Evolutionary conservation across 1,140 invertebrate species (phyloP), one percentile per base, ranked within the genome.

Genomic region (Brachystomella parvula): DNA sequence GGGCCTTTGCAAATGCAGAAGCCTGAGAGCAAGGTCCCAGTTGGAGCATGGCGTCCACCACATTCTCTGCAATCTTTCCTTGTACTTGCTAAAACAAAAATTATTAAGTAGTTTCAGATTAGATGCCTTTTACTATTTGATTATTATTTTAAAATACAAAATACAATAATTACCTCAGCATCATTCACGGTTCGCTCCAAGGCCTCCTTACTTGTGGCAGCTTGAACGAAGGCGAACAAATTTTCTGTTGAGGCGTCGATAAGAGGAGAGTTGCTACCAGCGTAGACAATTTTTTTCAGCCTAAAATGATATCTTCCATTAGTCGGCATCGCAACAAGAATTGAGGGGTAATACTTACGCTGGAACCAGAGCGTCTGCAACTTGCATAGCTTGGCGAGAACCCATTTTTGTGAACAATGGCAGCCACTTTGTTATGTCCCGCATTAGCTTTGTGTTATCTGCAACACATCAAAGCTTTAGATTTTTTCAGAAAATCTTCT

Each of bases 351-450:
- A 53, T 6, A 53, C 9, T 53, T 53, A 53, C 49, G 49, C 49
- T 53, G 49, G 49, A 19, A 53, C 49, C 6, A 53, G 49, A 53
- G 49, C 49, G 3, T 53, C 49, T 26, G 49, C 49, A 53, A 53
- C 24, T 3, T 17, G 49, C 3, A 53, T 12, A 6, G 12, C 49
- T 24, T 53, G 49, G 12, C 3, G 15, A 12, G 24, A 26, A 19
- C 49, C 49, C 21, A 53, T 9, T 24, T 53, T 53, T 24, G 49
- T 6, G 21, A 19, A 53, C 15, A 53, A 3, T 24, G 49, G 49
- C 6, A 53, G 49, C 49, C 49, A 53, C 12, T 24, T 53, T 12
- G 15, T 53, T 6, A 53, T 53, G 3, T 53, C 49, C 24, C 49
- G 49, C 15, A 19, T 6, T 26, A 53, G 49, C 24, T 53, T 3